Base-by-base conservation (phyloP, 2,888 invertebrate species). In the Nemurella pictetii region DNA sequence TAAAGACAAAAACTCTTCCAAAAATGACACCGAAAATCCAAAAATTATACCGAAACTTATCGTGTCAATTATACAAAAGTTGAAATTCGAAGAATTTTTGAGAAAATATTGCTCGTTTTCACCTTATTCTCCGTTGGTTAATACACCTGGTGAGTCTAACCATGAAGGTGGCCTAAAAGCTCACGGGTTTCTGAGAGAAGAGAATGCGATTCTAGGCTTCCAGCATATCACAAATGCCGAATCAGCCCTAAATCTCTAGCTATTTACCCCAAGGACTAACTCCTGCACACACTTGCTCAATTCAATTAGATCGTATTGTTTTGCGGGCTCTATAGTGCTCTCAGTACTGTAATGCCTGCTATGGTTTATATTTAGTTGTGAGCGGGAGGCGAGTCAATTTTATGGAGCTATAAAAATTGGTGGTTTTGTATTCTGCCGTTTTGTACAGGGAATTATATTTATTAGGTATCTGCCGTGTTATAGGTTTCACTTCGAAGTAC, bases 401-500 rank as follows among this genome's bases (percentile, higher is more conserved):
- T 78, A 78, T 78, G 78, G 78, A 2, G 30, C n/a, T 15, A 30
- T 28, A 78, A 78, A 30, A 78, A 78, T 78, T 28, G 1, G 78
- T 30, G 30, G 78, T 78, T 29, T 78, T 30, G 29, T 75, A 26
- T 27, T 75, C 26, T 55, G 55, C 55, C 55, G 12, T 55, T 78
- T 29, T 29, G 29, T 30, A 78, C 12, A 78, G 30, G 78, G 78
- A 78, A 78, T 78, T 78, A 30, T 78, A 75, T 75, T 75, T 27
- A 55, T 55, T 55, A 55, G 9, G 20, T 55, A 55, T 55, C 3
- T 55, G 12, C 55, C 9, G 55, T 55, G 55, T 3, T 55, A 7
- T 55, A 55, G 55, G 55, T 55, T 3, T 12, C 55, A 55, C 55
- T 55, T 55, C 2, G 20, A 3, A 55, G 9, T 55, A 55, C 55